Percentiles rank a stretch among this genome's conserved stretches.
Evolutionary conservation across 2,797 vertebrate species (phyloP).

Genomic region (Serranus cabrilla): DNA sequence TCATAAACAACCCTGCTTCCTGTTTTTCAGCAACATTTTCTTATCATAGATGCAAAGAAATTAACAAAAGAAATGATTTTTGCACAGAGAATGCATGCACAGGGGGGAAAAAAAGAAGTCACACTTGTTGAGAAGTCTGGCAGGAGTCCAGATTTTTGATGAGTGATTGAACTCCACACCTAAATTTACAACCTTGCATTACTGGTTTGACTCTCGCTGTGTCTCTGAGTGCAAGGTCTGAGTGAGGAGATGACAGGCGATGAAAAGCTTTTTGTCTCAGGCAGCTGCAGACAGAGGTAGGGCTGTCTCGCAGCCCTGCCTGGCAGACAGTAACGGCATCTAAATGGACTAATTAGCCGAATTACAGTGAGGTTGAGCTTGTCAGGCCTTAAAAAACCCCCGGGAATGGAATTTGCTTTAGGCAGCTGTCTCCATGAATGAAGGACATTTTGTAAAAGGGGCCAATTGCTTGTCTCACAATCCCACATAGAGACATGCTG

Average conservation of each 20-base stretch:
- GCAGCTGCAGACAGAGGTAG: constrained; percentile 77
- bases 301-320: constrained; percentile 74
- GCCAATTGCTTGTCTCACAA: constrained; percentile 70
- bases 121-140: constrained; percentile 31
- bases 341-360: constrained; percentile 85
- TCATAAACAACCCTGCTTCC: not conserved
- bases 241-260: constrained; percentile 70
- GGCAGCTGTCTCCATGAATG: constrained; percentile 77
- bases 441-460: constrained; percentile 73
- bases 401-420: constrained; percentile 81
- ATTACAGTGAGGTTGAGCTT: constrained; percentile 83
- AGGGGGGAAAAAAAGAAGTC: not conserved
- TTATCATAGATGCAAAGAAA: not conserved
- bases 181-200: constrained; percentile 58
- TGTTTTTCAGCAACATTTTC: not conserved
- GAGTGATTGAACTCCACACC: constrained; percentile 68
- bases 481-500: constrained; percentile 51
- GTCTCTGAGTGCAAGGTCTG: constrained; percentile 57
- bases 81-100: not conserved
- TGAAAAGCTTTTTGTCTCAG: constrained; percentile 84
- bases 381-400: constrained; percentile 71
- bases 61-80: not conserved
- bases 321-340: constrained; percentile 77
- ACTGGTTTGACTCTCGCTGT: constrained; percentile 71
- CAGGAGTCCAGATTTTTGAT: constrained; percentile 37